Conservation (phyloP, 2,113 vertebrate genomes). For the Chaenogobius annularis region DNA sequence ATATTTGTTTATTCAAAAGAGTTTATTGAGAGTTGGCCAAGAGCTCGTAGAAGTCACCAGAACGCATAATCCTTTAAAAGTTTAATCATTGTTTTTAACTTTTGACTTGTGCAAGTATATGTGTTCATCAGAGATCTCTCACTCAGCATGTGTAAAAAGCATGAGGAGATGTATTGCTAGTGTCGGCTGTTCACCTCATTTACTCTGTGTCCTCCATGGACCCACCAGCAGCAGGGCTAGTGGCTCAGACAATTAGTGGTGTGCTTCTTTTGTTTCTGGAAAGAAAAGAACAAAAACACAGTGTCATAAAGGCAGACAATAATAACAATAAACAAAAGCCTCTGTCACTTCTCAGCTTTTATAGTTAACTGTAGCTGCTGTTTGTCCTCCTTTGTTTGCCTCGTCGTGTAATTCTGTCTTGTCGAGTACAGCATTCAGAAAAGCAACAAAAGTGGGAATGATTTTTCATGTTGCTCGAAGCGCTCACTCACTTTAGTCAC, state of each 20-base stretch:
- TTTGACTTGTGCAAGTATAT: background rate
- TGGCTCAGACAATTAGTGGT: slow-evolving; percentile 31
- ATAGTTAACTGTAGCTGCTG: background rate
- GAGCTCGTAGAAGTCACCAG: too few relatives aligned
- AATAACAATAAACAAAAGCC: slow-evolving; percentile 1
- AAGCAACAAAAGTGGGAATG: slow-evolving; percentile 14
- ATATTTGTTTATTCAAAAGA: too few relatives aligned
- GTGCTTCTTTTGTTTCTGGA: slow-evolving; percentile 32
- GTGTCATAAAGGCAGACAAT: slow-evolving; percentile 1
- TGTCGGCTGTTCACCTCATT: slow-evolving; percentile 74
- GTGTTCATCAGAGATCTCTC: slow-evolving; percentile 33
- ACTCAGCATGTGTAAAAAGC: slow-evolving; percentile 49
- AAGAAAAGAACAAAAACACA: background rate
- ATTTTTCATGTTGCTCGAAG: slow-evolving; percentile 9
- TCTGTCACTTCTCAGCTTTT: slow-evolving; percentile 18
- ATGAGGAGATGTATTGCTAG: slow-evolving; percentile 72
- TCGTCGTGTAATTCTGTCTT: slow-evolving; percentile 1
- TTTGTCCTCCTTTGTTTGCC: background rate
- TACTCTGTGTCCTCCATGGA: slow-evolving; percentile 57
- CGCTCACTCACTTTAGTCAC: slow-evolving; percentile 3
- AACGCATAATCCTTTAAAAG: too few relatives aligned
- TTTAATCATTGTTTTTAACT: background rate
- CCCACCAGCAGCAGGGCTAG: slow-evolving; percentile 7
- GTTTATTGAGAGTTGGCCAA: too few relatives aligned
- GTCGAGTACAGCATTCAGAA: slow-evolving; percentile 6